Conservation (phyloP, 2,113 vertebrate species). For the Alouatta palliata region DNA sequence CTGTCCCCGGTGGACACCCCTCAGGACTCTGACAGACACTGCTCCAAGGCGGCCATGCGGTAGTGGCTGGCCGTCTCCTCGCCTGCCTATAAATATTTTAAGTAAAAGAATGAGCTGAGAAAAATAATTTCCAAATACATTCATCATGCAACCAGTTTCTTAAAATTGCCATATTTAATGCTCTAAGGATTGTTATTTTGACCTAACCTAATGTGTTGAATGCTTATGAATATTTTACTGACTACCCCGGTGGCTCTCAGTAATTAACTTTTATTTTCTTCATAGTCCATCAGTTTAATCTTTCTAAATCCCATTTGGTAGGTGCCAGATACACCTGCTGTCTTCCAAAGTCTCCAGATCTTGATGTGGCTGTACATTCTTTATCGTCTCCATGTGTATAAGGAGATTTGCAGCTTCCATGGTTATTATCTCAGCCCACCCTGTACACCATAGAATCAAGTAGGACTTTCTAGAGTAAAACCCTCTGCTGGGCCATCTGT, state of each 20-base stretch:
- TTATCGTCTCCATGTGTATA: conserved; percentile 8
- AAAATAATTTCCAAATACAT: background rate
- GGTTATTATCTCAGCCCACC: conserved; percentile 50
- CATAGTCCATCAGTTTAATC: conserved; percentile 28
- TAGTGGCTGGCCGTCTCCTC: conserved; percentile 85
- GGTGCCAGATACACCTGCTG: conserved; percentile 26
- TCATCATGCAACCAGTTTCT: background rate
- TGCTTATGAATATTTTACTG: background rate
- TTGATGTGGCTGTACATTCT: background rate
- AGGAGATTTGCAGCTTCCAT: conserved; percentile 51
- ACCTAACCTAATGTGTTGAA: background rate
- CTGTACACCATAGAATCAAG: background rate
- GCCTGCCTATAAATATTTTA: conserved; percentile 66
- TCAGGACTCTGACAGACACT: conserved; percentile 81
- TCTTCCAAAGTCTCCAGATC: background rate
- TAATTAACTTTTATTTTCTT: conserved; percentile 49
- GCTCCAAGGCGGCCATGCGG: conserved; percentile 89
- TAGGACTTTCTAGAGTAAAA: conserved; percentile 44
- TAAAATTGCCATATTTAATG: background rate
- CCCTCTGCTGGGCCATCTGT: conserved; percentile 52
- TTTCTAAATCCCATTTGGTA: conserved; percentile 35
- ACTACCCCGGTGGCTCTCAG: background rate
- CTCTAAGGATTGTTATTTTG: background rate
- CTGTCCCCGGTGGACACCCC: conserved; percentile 52
- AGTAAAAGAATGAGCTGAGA: background rate